These are phyloP conservation scores for Furcula furcula DNA, from an alignment of 2,888 invertebrate genomes.

Conservation along the genomic window DNA sequence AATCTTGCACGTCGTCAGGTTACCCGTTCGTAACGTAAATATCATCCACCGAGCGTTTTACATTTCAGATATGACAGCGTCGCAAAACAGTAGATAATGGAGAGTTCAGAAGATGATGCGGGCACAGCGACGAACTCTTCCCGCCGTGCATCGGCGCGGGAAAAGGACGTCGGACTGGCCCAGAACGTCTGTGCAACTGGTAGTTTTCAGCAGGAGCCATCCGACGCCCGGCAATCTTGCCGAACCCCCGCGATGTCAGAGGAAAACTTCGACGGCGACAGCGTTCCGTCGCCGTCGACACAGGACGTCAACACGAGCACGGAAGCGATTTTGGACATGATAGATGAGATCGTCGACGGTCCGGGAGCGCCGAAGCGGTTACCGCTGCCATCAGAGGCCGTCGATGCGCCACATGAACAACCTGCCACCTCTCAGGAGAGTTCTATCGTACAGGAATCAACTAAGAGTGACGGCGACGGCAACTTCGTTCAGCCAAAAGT, in stretches of 20 bases:
- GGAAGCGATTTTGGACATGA: constrained; percentile 78
- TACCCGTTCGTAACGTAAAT: constrained; percentile 78
- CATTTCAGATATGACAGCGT: constrained; percentile 80
- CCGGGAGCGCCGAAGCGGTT: constrained; percentile 68
- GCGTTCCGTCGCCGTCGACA: constrained; percentile 72
- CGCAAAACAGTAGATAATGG: constrained; percentile 81
- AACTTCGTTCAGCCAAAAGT: constrained; percentile 17
- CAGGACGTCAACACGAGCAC: constrained; percentile 76
- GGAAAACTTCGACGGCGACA: constrained; percentile 72
- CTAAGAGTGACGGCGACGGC: constrained; percentile 15
- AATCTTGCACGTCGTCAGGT: constrained; percentile 80
- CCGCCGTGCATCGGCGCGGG: constrained; percentile 80
- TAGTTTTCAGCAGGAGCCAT: constrained; percentile 57
- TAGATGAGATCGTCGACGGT: constrained; percentile 76
- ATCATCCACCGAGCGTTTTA: constrained; percentile 75
- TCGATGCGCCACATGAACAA: constrained; percentile 18
- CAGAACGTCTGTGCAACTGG: constrained; percentile 69
- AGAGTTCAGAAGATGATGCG: constrained; percentile 81
- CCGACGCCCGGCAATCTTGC: constrained; percentile 54
- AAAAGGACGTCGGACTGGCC: constrained; percentile 69
- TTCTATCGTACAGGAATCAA: constrained; percentile 25
- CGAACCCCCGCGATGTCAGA: constrained; percentile 70
- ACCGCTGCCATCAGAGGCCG: constrained; percentile 30
- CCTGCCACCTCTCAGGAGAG: constrained; percentile 17
- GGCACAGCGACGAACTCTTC: constrained; percentile 78